These are phyloP conservation scores for Myiotriccus ornatus DNA, from an alignment of 2,797 vertebrate genomes.

Conservation along the genomic window DNA sequence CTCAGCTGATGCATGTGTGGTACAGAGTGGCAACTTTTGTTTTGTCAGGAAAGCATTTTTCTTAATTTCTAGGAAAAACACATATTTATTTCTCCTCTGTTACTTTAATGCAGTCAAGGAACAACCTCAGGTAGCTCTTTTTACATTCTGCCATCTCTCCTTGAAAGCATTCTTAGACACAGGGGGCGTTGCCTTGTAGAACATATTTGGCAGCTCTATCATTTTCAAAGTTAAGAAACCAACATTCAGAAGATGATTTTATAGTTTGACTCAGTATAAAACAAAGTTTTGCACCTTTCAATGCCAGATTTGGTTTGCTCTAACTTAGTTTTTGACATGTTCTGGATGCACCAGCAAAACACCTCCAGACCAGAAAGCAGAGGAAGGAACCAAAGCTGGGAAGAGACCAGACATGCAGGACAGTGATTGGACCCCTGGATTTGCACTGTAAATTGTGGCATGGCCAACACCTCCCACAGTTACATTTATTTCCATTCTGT, in stretches of 20 bases:
- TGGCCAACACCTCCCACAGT: neutral
- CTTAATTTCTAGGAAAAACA: neutral
- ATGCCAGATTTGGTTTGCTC: neutral
- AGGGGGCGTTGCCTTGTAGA: neutral
- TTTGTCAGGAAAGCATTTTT: neutral
- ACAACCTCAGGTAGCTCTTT: neutral
- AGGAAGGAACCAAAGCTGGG: neutral
- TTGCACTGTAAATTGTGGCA: neutral
- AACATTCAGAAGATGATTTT: neutral
- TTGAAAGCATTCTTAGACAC: neutral
- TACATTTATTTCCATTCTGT: neutral
- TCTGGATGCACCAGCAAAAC: neutral
- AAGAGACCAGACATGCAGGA: neutral
- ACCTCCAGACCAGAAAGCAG: neutral
- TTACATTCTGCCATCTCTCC: neutral
- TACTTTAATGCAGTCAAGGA: neutral
- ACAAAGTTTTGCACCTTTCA: neutral
- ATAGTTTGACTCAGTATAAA: neutral
- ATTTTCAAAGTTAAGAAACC: neutral
- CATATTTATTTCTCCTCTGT: neutral
- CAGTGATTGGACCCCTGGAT: neutral
- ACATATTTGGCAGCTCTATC: neutral
- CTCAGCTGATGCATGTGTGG: accelerated
- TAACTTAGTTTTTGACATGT: neutral
- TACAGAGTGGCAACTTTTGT: accelerated